Evolutionary conservation across 2,888 invertebrate species (phyloP).

Genomic region (Pemphredon lugubris): DNA sequence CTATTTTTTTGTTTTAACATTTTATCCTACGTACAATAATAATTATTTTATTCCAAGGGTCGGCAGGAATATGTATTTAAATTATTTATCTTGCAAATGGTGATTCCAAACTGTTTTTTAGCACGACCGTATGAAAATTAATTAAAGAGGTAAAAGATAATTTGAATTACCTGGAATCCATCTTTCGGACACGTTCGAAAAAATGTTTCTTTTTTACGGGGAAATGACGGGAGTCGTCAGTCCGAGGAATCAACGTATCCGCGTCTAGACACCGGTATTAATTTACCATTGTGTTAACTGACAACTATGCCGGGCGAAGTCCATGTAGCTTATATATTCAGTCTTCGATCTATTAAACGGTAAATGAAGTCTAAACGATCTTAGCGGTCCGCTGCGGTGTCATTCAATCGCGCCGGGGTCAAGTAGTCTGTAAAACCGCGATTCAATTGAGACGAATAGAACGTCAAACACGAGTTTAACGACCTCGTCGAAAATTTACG

Average conservation of each 20-base stretch:
- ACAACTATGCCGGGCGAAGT: conserved; percentile 16
- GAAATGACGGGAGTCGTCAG: neutral
- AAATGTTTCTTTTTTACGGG: too few relatives aligned
- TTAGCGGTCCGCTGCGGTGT: conserved; percentile 6
- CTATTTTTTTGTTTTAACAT: too few relatives aligned
- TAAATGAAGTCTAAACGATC: conserved; percentile 35
- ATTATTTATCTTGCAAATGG: too few relatives aligned
- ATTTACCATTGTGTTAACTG: too few relatives aligned
- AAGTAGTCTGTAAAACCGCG: conserved; percentile 48
- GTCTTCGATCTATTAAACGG: conserved; percentile 33
- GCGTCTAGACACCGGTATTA: too few relatives aligned
- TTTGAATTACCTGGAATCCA: neutral
- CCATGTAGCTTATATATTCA: neutral
- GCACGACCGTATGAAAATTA: neutral
- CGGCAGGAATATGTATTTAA: too few relatives aligned
- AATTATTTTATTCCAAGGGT: too few relatives aligned
- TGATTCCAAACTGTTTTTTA: too few relatives aligned
- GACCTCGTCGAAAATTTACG: neutral
- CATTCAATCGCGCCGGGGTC: conserved; percentile 31
- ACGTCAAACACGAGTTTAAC: neutral
- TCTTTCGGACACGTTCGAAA: neutral
- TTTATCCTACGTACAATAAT: too few relatives aligned
- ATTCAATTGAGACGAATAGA: conserved; percentile 8
- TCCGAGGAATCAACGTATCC: neutral
- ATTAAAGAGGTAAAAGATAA: neutral